Percentiles rank a stretch among this genome's conserved stretches.
phyloP scores from a whole-genome alignment of 2,797 vertebrate species.

The Nyctibius grandis region DNA sequence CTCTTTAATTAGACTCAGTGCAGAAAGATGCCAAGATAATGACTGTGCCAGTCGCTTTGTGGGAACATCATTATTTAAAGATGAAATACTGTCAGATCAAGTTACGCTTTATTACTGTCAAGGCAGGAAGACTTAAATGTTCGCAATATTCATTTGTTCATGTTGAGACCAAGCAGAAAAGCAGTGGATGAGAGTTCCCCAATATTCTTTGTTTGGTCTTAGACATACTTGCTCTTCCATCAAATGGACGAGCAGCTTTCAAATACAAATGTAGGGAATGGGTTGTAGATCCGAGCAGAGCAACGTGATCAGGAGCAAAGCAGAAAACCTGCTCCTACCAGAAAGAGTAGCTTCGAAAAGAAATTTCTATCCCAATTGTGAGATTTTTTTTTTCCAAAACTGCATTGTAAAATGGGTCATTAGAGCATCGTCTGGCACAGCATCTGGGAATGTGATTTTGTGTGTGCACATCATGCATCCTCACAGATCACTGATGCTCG shows the following conservation, averaged over 20 bases:
- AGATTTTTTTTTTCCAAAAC: not conserved
- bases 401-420: not conserved
- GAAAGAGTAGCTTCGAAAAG: not conserved
- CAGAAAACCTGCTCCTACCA: not conserved
- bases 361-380: not conserved
- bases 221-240: not conserved
- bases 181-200: not conserved
- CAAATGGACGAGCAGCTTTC: not conserved
- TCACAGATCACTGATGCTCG: not conserved
- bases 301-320: not conserved
- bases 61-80: constrained; percentile 13
- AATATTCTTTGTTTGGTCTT: not conserved
- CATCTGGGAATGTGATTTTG: not conserved
- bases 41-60: not conserved
- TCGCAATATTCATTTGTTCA: not conserved
- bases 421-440: not conserved
- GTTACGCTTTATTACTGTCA: not conserved
- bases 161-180: not conserved
- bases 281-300: not conserved
- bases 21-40: constrained; percentile 15
- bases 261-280: not conserved
- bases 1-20: not conserved
- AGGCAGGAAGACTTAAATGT: not conserved
- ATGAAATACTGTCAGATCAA: not conserved
- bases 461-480: not conserved